Conservation (phyloP, 2,888 invertebrate species). For the Choristoneura rosaceana region DNA sequence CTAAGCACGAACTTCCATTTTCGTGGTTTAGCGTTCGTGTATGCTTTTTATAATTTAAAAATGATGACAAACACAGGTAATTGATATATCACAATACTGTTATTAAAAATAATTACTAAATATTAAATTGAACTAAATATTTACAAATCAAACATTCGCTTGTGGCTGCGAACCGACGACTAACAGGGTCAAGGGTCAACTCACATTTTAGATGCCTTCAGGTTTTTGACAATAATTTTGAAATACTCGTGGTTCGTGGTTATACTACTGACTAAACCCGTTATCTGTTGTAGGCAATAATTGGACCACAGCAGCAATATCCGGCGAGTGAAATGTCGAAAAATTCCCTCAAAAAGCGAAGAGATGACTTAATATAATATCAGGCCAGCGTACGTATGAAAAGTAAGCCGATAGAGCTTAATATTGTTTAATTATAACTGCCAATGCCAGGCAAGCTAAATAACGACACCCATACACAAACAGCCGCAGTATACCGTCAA, state of each 20-base stretch:
- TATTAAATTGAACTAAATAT: slow-evolving; percentile 76
- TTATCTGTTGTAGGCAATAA: neutral
- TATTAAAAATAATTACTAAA: slow-evolving; percentile 60
- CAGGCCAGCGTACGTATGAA: neutral
- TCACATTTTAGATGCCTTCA: neutral
- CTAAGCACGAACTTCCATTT: neutral
- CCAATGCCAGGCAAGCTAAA: neutral
- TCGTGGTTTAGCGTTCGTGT: neutral
- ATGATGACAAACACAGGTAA: neutral
- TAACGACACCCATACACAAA: neutral
- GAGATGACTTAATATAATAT: neutral
- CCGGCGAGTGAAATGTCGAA: neutral
- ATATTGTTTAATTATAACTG: neutral
- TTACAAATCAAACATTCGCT: slow-evolving; percentile 56
- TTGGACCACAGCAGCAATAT: neutral
- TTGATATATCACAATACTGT: slow-evolving; percentile 71
- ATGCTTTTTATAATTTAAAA: neutral
- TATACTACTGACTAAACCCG: neutral
- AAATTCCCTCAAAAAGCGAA: slow-evolving; percentile 2
- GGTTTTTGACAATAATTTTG: neutral
- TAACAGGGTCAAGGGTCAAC: neutral
- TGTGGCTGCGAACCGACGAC: neutral
- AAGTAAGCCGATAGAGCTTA: neutral
- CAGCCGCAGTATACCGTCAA: neutral
- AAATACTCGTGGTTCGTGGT: neutral